Percentiles rank a stretch among this genome's conserved stretches.
phyloP scores from a whole-genome alignment of 2,888 invertebrate species.

The Andrena dorsata region DNA sequence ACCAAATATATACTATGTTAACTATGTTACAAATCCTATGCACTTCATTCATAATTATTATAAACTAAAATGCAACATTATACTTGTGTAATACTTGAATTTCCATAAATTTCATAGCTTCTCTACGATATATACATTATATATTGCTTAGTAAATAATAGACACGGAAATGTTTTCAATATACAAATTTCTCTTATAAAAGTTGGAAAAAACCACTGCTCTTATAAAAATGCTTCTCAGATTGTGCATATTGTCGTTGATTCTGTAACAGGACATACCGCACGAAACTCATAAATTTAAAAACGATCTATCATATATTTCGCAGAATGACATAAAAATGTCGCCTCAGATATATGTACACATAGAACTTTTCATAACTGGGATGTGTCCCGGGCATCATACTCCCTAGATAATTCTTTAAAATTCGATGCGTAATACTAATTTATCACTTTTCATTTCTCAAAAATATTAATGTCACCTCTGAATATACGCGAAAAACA shows the following conservation, averaged over 20 bases:
- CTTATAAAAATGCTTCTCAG: neutral
- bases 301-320: neutral
- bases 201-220: slow-evolving; percentile 33
- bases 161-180: slow-evolving; percentile 5
- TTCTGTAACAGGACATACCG: slow-evolving; percentile 6
- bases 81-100: slow-evolving; percentile 20
- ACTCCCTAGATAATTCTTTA: slow-evolving; percentile 28
- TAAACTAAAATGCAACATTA: slow-evolving; percentile 30
- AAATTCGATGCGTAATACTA: slow-evolving; percentile 40
- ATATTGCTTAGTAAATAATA: slow-evolving; percentile 38
- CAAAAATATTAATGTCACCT: slow-evolving; percentile 14
- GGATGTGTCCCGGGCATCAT: neutral
- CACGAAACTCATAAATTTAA: slow-evolving; percentile 25
- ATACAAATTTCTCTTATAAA: slow-evolving; percentile 44
- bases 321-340: slow-evolving; percentile 11
- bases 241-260: slow-evolving; percentile 28
- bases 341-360: slow-evolving; percentile 35
- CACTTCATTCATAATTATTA: slow-evolving; percentile 11
- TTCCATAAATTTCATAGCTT: slow-evolving; percentile 15
- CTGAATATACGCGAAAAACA: slow-evolving; percentile 21
- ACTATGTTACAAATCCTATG: slow-evolving; percentile 17
- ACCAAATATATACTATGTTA: slow-evolving; percentile 20
- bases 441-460: slow-evolving; percentile 31
- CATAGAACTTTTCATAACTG: neutral
- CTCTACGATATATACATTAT: slow-evolving; percentile 43